Conservation (phyloP, 2,797 vertebrate species). For the Cephalopachus bancanus region DNA sequence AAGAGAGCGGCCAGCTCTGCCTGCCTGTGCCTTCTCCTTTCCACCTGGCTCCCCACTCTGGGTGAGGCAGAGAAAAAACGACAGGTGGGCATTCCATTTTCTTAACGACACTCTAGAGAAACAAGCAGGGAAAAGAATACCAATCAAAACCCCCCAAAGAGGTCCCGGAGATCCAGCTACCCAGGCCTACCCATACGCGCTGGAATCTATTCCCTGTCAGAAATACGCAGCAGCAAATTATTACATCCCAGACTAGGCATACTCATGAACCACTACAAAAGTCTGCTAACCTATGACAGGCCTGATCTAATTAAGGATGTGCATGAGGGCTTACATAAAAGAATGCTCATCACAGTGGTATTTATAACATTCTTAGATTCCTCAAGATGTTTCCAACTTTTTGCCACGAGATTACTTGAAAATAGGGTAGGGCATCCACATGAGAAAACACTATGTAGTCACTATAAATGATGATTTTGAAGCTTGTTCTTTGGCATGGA, state of each 20-base stretch:
- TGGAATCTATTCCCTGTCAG: not conserved
- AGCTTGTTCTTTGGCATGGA: accelerated
- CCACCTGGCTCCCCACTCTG: not conserved
- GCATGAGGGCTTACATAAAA: accelerated
- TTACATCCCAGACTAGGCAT: accelerated
- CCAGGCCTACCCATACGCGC: not conserved
- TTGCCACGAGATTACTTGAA: not conserved
- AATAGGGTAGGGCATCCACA: not conserved
- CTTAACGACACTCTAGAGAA: not conserved
- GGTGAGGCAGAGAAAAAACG: not conserved
- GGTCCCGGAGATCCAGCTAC: not conserved
- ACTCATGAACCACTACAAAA: not conserved
- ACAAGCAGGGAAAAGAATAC: not conserved
- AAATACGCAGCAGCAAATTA: not conserved
- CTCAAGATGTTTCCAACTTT: not conserved
- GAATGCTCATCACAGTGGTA: accelerated
- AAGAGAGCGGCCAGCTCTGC: not conserved
- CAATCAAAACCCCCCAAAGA: not conserved
- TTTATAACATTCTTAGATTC: not conserved
- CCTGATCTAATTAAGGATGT: accelerated
- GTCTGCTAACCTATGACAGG: not conserved
- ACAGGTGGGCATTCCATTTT: not conserved
- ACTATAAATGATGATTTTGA: not conserved
- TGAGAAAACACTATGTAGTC: not conserved
- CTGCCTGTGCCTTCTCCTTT: too few relatives aligned